Conservation (phyloP, 2,888 invertebrate genomes). For the Acleris sparsana region DNA sequence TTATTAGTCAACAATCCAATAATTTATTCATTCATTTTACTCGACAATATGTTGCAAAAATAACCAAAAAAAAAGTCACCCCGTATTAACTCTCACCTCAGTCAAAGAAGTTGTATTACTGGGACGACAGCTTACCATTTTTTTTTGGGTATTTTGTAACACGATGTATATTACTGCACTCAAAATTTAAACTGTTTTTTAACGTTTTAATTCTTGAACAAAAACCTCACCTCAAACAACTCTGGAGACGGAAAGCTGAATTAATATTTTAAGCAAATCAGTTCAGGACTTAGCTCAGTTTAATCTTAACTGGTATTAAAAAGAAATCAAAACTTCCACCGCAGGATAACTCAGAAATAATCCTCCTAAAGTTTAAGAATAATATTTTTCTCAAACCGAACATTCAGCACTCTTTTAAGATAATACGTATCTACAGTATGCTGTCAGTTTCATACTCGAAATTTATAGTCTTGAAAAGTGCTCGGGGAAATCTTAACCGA, state of each 20-base stretch:
- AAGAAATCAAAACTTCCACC: constrained; percentile 11
- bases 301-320: constrained; percentile 13
- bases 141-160: too few species aligned
- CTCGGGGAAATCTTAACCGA: constrained; percentile 4
- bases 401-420: constrained; percentile 11
- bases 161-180: too few species aligned
- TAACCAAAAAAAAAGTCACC: too few species aligned
- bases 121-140: too few species aligned
- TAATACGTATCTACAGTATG: too few species aligned
- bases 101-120: too few species aligned
- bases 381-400: constrained; percentile 20
- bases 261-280: constrained; percentile 4
- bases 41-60: too few species aligned
- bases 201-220: too few species aligned
- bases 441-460: neutral
- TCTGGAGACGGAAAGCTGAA: neutral
- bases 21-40: too few species aligned
- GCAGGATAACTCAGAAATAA: constrained; percentile 20
- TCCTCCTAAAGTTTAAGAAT: constrained; percentile 12
- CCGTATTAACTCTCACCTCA: too few species aligned
- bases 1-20: too few species aligned
- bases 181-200: too few species aligned
- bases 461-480: constrained; percentile 12
- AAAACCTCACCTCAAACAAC: neutral
- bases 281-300: neutral